A percentile compares a stretch with the other conserved stretches of the same genome.
These are phyloP conservation scores for Ganaspis brasiliensis DNA, from an alignment of 2,888 invertebrate genomes.

Conservation along the genomic window DNA sequence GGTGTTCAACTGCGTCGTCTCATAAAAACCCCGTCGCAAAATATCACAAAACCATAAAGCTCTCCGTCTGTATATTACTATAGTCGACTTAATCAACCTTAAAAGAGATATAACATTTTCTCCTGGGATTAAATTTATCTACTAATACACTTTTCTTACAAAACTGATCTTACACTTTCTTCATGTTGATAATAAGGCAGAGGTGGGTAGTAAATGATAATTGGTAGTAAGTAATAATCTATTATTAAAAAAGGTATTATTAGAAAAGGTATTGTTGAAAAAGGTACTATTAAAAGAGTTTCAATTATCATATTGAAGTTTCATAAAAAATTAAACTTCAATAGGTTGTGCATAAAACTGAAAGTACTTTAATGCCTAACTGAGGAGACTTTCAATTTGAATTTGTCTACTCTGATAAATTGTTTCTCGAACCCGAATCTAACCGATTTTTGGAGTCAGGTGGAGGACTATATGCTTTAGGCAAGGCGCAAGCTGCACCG, in stretches of 20 bases:
- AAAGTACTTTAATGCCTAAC: too few species aligned
- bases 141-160: too few species aligned
- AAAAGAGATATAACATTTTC: neutral
- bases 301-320: too few species aligned
- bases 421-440: neutral
- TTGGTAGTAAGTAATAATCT: too few species aligned
- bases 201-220: too few species aligned
- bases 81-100: slow-evolving; percentile 16
- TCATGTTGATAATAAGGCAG: too few species aligned
- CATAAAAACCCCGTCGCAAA: slow-evolving; percentile 20
- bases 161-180: too few species aligned
- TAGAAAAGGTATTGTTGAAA: too few species aligned
- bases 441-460: slow-evolving; percentile 58
- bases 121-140: neutral
- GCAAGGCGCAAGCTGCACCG: slow-evolving; percentile 71
- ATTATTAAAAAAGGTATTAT: too few species aligned
- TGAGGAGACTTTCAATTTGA: neutral
- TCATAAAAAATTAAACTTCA: too few species aligned
- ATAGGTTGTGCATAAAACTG: too few species aligned
- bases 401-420: neutral
- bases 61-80: neutral
- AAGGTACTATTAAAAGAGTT: too few species aligned
- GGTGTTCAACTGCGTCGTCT: slow-evolving; percentile 7
- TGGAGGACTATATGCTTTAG: slow-evolving; percentile 61
- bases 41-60: slow-evolving; percentile 34